Evolutionary conservation across 2,888 invertebrate species (phyloP), one percentile per base, ranked within the genome.

Genomic region (Plemyria rubiginata): DNA sequence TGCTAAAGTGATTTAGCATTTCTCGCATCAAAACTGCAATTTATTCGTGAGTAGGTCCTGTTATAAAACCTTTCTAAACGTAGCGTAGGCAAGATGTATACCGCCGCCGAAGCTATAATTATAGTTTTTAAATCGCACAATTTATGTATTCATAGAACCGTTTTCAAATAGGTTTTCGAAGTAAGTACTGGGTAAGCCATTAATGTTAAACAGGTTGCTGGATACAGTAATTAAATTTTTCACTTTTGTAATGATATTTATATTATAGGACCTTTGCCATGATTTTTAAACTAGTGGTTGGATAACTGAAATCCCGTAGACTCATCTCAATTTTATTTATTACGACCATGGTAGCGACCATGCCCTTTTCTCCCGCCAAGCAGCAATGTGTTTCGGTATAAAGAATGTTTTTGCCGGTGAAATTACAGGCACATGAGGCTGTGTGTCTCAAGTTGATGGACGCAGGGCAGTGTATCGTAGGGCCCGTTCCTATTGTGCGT

Each of bases 1-100:
- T 66, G 64, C 62, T 55, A 62, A 65, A 46, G 48, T 49, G 9
- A 62, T 55, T 28, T 22, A 61, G 53, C n/a, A 53, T 50, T 58
- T 49, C 52, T 54, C 50, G 36, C 48, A 58, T 40, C 50, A 57
- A 50, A 43, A 13, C 58, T 60, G 57, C 61, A 46, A 50, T 56
- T 53, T 56, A 29, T 13, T 54, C 13, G 43, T 45, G 45, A 29
- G 11, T 49, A 54, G 15, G 5, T 48, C 50, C 41, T 41, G 59
- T 54, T 59, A 61, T 52, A 52, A 58, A 59, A 45, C 40, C 13
- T 11, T 62, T 50, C n/a, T 28, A 28, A 41, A 29, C 6, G 45
- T 45, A 45, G 45, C 6, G 45, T 45, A 45, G 45, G 28, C 48
- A 13, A 32, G 36, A 45, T 38, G 36, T 43, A 45, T n/a, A n/a